Base-by-base conservation (phyloP, 2,888 invertebrate genomes). In the Ashinkailepas kermadecensis region DNA sequence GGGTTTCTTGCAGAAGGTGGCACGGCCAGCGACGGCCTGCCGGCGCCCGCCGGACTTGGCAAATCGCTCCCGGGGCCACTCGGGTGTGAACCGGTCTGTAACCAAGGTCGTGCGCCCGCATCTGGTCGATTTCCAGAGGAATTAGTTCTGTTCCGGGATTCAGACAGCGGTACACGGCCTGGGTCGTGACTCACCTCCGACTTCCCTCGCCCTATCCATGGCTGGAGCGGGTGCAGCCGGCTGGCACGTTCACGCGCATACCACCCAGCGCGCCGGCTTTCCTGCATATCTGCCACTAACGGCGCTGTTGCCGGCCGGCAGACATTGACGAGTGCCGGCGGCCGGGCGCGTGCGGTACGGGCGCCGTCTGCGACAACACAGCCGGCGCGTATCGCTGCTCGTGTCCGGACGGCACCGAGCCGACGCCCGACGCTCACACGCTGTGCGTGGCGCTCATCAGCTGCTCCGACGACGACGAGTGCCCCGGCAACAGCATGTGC, bases 401-500 rank as follows among this genome's bases (percentile, higher is more conserved):
- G 84, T 96, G 96, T 86, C 94, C 95, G 0, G 92, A 93, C 82
- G 93, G 93, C 84, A 92, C 93, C 0, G 89, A 94, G 83, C 92
- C 95, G 23, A 94, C 95, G 88, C 95, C 95, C 12, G 95, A 95
- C 88, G 92, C 95, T 1, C 91, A 91, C 85, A 91, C 92, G 1
- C 92, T 92, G 86, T 96, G 96, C 87, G 92, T 93, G 80, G 94
- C 93, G 86, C 92, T 95, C 84, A 92, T 95, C 18, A 92, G 92
- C 58, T 96, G 96, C 86, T 90, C 90, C 84, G 88, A 87, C 3
- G 92, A 94, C 86, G 90, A 90, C 81, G 93, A 95, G 84, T 96
- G 96, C 87, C 95, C 95, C 57, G 96, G 96, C 85, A 96, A 96
- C 89, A 93, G 95, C 10, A 89, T 95, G 84, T 96, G 96, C 86